Evolutionary conservation across 2,888 invertebrate species (phyloP).

Genomic region (Allolobophora icterica): DNA sequence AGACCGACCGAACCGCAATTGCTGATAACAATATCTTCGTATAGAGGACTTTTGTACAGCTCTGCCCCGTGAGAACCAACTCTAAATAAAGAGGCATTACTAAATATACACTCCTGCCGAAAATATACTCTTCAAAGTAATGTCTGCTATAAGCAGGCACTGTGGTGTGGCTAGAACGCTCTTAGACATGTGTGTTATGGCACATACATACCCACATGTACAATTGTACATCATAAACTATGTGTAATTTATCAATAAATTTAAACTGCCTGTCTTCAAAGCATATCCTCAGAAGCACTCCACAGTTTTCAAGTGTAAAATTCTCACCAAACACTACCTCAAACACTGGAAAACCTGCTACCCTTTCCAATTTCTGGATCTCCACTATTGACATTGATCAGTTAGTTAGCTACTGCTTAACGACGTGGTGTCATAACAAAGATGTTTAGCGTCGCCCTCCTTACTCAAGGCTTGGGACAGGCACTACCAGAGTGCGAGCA

Average conservation of each 20-base stretch:
- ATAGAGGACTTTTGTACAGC: background rate
- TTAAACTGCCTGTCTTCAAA: background rate
- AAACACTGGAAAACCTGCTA: background rate
- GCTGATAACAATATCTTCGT: background rate
- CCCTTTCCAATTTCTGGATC: background rate
- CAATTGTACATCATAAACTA: background rate
- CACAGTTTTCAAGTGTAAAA: background rate
- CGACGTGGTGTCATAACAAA: too few species aligned
- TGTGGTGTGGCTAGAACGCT: background rate
- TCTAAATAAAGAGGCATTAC: background rate
- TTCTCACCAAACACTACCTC: background rate
- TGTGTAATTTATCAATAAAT: background rate
- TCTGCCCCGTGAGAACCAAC: background rate
- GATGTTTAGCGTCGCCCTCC: too few species aligned
- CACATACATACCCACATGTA: background rate
- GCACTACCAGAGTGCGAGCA: too few species aligned
- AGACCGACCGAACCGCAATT: background rate
- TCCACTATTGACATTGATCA: background rate
- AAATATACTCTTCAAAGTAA: slow-evolving; percentile 3
- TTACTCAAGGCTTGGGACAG: too few species aligned
- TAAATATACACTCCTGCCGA: slow-evolving; percentile 14
- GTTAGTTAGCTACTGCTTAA: too few species aligned
- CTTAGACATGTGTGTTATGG: background rate
- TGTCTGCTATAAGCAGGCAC: slow-evolving; percentile 3
- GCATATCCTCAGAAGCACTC: background rate